Base-by-base conservation (phyloP, 2,113 vertebrate genomes). In the Mugil cephalus region DNA sequence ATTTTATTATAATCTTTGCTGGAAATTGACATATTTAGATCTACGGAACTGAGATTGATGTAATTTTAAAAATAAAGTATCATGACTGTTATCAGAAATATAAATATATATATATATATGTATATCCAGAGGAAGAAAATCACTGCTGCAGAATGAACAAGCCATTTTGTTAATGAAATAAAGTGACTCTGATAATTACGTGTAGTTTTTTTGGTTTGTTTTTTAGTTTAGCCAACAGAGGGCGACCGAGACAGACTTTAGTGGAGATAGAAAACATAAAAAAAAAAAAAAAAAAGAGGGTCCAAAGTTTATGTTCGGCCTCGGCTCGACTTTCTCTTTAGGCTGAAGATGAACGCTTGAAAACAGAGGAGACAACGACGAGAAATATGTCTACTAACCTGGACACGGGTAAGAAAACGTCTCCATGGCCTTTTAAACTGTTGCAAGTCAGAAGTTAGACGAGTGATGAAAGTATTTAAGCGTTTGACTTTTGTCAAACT, bases 161-260 rank as follows among this genome's bases (percentile, higher is more conserved):
- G 88, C 89, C 87, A 90, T 92, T 91, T 90, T 88, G 77, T 85
- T 87, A 83, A 68, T 54, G 61, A 79, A 89, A 90, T 88, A 84
- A 90, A 92, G 35, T 52, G 52, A 71, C 70, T 68, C 62, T 54
- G 70, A 73, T 51, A 73, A 47, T 52, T 66, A n/a, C n/a, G n/a
- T n/a, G 52, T 19, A 59, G 7, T 45, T 4, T n/a, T 43, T 14
- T 48, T 13, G 47, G 24, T 5, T 30, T 30, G 24, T 30, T 1
- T 30, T 1, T 0, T 8, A 45, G 48, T 6, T 1, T 42, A 17
- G 45, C 80, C 90, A 34, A 10, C 70, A 87, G 90, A 24, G 87
- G 89, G 47, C 24, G 24, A 30, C 24, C 24, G 5, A 2, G 5
- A 5, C 47, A 47, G 45, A 12, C 47, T 30, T 30, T 30, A 30